Percentiles rank a stretch among this genome's conserved stretches.
Conservation (phyloP, 1,140 invertebrate species). For the Belonocnema kinseyi region DNA sequence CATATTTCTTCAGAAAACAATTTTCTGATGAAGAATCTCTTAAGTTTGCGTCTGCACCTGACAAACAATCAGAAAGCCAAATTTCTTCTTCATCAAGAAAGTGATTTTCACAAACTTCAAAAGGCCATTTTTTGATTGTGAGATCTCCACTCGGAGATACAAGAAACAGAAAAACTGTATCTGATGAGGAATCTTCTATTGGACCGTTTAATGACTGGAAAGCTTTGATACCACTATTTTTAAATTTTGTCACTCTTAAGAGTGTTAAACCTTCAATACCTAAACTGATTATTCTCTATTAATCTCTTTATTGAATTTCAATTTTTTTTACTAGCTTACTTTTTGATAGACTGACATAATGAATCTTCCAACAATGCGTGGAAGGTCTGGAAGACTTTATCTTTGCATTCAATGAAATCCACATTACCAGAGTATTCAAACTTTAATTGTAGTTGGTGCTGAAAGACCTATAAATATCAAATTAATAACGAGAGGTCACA, state of each 20-base stretch:
- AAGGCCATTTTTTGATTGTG: constrained; percentile 46
- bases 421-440: constrained; percentile 43
- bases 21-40: constrained; percentile 14
- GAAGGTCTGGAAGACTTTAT: constrained; percentile 38
- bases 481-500: neutral
- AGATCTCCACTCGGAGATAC: constrained; percentile 4
- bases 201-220: neutral
- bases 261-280: neutral
- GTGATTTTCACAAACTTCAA: constrained; percentile 38
- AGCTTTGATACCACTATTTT: neutral
- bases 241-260: neutral
- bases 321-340: constrained; percentile 37
- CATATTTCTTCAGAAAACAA: neutral
- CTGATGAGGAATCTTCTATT: neutral
- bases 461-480: constrained; percentile 36
- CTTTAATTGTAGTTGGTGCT: constrained; percentile 40
- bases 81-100: constrained; percentile 40
- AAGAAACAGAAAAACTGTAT: constrained; percentile 34
- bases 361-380: constrained; percentile 42
- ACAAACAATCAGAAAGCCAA: constrained; percentile 47
- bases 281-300: neutral
- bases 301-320: too few relatives aligned
- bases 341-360: constrained; percentile 39
- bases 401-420: constrained; percentile 41
- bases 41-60: constrained; percentile 43